phyloP scores from a whole-genome alignment of 2,797 vertebrate genomes.

The Eulemur coronatus region DNA sequence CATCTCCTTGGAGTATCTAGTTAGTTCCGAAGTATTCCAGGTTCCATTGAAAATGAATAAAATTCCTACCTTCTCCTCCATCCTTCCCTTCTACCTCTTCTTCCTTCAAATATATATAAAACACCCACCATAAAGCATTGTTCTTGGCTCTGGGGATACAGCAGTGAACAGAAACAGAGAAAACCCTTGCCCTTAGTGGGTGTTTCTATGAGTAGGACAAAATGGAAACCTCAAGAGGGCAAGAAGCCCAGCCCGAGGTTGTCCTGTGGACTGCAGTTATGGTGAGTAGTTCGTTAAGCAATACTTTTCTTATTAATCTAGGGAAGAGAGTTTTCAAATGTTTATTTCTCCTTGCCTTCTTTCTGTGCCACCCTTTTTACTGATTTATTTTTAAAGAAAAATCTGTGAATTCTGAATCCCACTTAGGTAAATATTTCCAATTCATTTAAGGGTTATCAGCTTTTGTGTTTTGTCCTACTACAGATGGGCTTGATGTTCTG shows the following conservation, averaged over 20 bases:
- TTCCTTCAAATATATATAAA: not conserved
- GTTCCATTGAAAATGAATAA: not conserved
- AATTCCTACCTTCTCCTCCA: not conserved
- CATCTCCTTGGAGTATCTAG: not conserved
- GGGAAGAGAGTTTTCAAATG: not conserved
- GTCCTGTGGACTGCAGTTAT: not conserved
- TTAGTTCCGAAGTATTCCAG: not conserved
- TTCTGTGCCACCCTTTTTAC: not conserved
- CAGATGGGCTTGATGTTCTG: slow-evolving; percentile 58
- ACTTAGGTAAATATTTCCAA: not conserved
- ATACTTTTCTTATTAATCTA: not conserved
- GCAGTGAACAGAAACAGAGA: not conserved
- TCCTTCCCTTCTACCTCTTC: not conserved
- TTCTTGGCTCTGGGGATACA: not conserved
- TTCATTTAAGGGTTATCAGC: slow-evolving; percentile 49
- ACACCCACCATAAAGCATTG: not conserved
- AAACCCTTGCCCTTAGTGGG: not conserved
- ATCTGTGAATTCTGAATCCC: not conserved
- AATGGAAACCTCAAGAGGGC: not conserved
- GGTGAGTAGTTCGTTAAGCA: not conserved
- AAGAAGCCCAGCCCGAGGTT: not conserved
- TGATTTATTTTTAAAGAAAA: not conserved
- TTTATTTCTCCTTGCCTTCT: not conserved
- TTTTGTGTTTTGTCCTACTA: slow-evolving; percentile 38
- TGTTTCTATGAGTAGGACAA: not conserved